These are phyloP conservation scores for Aethina tumida DNA, from an alignment of 1,140 invertebrate species.

Conservation along the genomic window DNA sequence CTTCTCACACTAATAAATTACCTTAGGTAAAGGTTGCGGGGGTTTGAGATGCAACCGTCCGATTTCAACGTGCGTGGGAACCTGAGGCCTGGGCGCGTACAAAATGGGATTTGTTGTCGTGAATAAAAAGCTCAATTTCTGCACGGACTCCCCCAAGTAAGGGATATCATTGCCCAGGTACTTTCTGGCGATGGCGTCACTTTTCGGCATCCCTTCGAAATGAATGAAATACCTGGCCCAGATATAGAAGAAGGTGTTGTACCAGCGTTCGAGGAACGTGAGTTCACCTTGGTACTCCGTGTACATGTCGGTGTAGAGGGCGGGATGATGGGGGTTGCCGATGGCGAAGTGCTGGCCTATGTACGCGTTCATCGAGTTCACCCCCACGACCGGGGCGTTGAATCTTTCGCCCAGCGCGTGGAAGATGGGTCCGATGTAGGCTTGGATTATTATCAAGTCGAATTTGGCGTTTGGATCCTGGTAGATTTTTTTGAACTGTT, in stretches of 20 bases:
- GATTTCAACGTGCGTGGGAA: constrained; percentile 37
- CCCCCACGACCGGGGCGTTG: constrained; percentile 18
- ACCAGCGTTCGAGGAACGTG: constrained; percentile 33
- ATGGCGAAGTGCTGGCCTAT: constrained; percentile 15
- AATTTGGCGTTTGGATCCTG: constrained; percentile 14
- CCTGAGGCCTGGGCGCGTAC: constrained; percentile 34
- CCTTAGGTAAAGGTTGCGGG: constrained; percentile 28
- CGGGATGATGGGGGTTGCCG: constrained; percentile 17
- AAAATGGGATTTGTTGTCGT: constrained; percentile 37
- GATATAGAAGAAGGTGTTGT: constrained; percentile 14
- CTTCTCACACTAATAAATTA: constrained; percentile 15
- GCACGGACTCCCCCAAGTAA: constrained; percentile 35
- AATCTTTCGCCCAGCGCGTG: constrained; percentile 16
- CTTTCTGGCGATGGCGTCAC: constrained; percentile 29
- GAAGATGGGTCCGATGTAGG: constrained; percentile 18
- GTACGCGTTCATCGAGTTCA: constrained; percentile 21
- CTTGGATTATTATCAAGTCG: constrained; percentile 18
- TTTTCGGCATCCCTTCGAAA: constrained; percentile 11
- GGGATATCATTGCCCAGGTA: constrained; percentile 36
- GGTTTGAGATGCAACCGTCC: constrained; percentile 38
- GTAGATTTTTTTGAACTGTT: constrained; percentile 16
- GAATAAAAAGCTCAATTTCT: constrained; percentile 41
- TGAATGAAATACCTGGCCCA: constrained; percentile 20
- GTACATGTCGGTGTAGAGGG: constrained; percentile 20
- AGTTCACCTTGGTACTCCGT: constrained; percentile 15